Evolutionary conservation across 2,113 vertebrate species (phyloP).

Genomic region (Hippocampus mohnikei): DNA sequence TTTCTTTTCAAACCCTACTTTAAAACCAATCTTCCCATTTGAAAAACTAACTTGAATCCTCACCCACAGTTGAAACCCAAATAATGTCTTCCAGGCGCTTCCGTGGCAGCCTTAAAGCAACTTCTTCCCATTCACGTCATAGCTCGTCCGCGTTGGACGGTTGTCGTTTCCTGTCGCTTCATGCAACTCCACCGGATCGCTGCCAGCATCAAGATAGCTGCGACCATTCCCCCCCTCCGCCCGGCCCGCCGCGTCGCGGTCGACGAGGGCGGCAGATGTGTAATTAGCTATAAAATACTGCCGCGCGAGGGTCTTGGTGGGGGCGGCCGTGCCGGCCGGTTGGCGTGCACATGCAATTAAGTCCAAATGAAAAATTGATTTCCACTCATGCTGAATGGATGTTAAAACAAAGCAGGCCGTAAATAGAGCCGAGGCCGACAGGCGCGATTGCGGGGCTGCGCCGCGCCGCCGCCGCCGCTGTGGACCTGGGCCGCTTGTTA

Average conservation of each 20-base stretch:
- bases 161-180: slow-evolving; percentile 13
- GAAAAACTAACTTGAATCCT: no score
- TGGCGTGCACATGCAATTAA: slow-evolving; percentile 60
- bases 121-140: no score
- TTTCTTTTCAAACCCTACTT: no score
- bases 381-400: slow-evolving; percentile 71
- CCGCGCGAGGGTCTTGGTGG: slow-evolving; percentile 24
- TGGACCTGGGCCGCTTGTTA: slow-evolving; percentile 59
- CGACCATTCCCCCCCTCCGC: slow-evolving; percentile 34
- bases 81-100: not conserved
- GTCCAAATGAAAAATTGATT: slow-evolving; percentile 74
- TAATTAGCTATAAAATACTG: slow-evolving; percentile 70
- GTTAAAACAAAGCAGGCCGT: slow-evolving; percentile 71
- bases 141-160: slow-evolving; percentile 14
- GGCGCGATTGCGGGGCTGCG: slow-evolving; percentile 41
- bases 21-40: no score
- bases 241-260: slow-evolving; percentile 1
- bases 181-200: slow-evolving; percentile 37
- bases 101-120: not conserved
- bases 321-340: slow-evolving; percentile 15
- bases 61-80: no score
- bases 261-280: slow-evolving; percentile 42
- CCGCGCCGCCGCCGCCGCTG: slow-evolving; percentile 40
- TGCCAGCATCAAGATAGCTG: slow-evolving; percentile 26
- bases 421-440: slow-evolving; percentile 64